A percentile compares a stretch with the other conserved stretches of the same genome.
Conservation (phyloP, 2,888 invertebrate species). For the Cosmia pyralina region DNA sequence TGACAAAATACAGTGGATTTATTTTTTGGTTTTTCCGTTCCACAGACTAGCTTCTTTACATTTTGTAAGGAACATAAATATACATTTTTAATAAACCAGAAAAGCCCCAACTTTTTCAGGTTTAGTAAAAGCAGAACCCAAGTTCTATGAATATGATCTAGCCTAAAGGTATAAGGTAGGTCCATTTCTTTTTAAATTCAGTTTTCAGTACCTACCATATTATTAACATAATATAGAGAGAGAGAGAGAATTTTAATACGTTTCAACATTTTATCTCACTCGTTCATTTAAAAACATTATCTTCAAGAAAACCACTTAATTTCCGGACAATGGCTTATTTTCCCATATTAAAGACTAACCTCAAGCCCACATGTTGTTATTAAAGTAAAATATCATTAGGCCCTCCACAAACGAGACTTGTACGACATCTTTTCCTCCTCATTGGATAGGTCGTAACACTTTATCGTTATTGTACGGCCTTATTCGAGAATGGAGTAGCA, state of each 20-base stretch:
- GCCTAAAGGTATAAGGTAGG: too few species aligned
- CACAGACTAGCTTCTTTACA: neutral
- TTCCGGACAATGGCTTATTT: conserved; percentile 47
- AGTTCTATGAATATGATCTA: neutral
- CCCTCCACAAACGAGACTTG: conserved; percentile 69
- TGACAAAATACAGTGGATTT: neutral
- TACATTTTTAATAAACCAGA: neutral
- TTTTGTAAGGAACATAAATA: neutral
- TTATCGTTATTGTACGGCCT: conserved; percentile 85
- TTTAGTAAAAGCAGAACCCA: neutral
- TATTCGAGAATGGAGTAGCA: conserved; percentile 82
- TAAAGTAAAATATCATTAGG: conserved; percentile 80
- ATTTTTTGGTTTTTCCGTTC: neutral
- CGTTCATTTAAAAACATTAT: conserved; percentile 31
- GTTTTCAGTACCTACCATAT: conserved; percentile 12
- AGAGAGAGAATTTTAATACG: conserved; percentile 3
- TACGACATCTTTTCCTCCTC: conserved; percentile 78
- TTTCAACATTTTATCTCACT: conserved; percentile 5
- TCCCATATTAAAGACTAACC: conserved; percentile 58
- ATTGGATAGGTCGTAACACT: conserved; percentile 78
- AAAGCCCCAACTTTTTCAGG: neutral
- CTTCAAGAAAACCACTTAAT: conserved; percentile 26
- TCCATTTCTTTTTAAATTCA: neutral
- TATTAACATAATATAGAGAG: conserved; percentile 6
- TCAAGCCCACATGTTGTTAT: conserved; percentile 69